Base-by-base conservation (phyloP, 2,888 invertebrate genomes). In the Panzeria rudis region DNA sequence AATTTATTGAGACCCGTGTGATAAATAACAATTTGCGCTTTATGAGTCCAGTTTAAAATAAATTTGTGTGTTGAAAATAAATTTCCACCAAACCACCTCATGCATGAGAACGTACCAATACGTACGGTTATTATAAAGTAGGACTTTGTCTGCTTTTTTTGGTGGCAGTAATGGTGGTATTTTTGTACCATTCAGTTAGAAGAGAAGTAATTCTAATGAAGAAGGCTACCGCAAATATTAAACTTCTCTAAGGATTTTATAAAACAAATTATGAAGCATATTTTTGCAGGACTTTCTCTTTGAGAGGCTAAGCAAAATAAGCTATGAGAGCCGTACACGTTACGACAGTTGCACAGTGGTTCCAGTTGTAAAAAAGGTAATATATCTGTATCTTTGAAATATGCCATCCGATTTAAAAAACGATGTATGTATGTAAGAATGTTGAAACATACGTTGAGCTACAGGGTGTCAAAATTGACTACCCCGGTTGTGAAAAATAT, bases 21-120 rank as follows among this genome's bases (percentile, higher is more conserved):
- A 87, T 88, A 88, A 88, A 88, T 87, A 87, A 88, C 88, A 88
- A 88, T 88, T 88, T 88, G 88, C 86, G 86, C 79, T 85, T 85
- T 85, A 82, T 85, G 85, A 85, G 73, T 66, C 85, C 85, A 82
- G 78, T 79, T 85, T 85, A 85, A 81, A 82, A 82, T 82, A 82
- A 82, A 85, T 85, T 85, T 85, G 85, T 85, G 78, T 82, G 85
- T 82, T 85, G 82, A 79, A 85, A 85, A 85, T 85, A 85, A 85
- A 85, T 85, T 85, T 85, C 75, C 78, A 85, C 85, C 82, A 71
- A 72, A 81, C 76, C 77, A 84, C 81, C 76, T 77, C 71, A 41
- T 83, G 56, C 66, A 66, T 66, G 71, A 64, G 71, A 50, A 29
- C 38, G 17, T 25, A 9, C 20, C 50, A 50, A 50, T 50, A 44